Conservation (phyloP, 2,113 vertebrate species). For the Pongo abelii region DNA sequence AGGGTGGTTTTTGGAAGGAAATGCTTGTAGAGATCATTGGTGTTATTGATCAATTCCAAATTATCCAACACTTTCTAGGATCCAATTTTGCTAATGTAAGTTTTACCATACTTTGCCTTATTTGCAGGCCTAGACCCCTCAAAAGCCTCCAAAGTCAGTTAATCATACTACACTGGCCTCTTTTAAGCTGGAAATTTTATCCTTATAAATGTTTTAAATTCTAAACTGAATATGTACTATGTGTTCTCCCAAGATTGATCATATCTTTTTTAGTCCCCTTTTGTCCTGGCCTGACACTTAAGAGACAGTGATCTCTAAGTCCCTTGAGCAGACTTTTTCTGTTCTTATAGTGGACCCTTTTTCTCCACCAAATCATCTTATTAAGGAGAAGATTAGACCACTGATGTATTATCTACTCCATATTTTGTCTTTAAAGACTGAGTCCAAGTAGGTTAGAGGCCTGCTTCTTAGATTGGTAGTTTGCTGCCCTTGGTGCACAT, state of each 20-base stretch:
- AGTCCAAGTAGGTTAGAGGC: not conserved
- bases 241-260: not conserved
- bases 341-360: not conserved
- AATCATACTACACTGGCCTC: not conserved
- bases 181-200: not conserved
- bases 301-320: not conserved
- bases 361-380: not conserved
- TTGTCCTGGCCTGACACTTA: not conserved
- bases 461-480: not conserved
- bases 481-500: not conserved
- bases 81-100: not conserved
- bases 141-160: not conserved
- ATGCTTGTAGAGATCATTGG: not conserved
- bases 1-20: not conserved
- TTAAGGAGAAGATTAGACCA: not conserved
- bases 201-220: not conserved
- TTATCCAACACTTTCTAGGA: not conserved
- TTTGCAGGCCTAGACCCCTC: not conserved
- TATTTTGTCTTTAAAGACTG: not conserved
- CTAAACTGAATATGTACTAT: not conserved
- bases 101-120: not conserved
- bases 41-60: not conserved
- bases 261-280: not conserved
- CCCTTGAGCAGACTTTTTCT: not conserved
- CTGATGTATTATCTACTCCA: not conserved